Conservation (phyloP, 2,888 invertebrate genomes). For the Danaus chrysippus region DNA sequence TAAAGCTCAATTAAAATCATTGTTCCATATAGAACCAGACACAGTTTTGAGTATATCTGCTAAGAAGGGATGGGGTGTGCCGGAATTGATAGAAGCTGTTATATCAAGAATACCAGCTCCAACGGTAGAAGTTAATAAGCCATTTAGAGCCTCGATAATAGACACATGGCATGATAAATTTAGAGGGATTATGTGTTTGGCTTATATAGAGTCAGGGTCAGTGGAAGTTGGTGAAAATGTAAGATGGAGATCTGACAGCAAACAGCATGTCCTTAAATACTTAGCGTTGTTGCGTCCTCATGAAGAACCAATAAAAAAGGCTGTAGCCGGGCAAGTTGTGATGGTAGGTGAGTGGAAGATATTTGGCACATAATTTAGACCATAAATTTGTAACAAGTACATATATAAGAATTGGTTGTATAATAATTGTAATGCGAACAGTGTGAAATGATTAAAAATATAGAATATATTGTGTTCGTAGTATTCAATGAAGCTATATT, state of each 20-base stretch:
- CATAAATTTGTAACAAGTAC: too few relatives aligned
- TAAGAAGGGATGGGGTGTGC: conserved; percentile 92
- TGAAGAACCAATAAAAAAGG: conserved; percentile 80
- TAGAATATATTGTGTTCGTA: too few relatives aligned
- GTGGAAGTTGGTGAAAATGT: conserved; percentile 87
- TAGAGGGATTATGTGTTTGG: conserved; percentile 87
- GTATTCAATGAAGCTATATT: too few relatives aligned
- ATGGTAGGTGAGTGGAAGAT: conserved; percentile 80
- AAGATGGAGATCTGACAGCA: conserved; percentile 83
- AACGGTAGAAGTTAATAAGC: conserved; percentile 72
- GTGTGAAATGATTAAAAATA: too few relatives aligned
- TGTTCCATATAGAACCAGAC: conserved; percentile 89
- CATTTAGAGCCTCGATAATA: conserved; percentile 91
- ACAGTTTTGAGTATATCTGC: conserved; percentile 93
- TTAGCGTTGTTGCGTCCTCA: conserved; percentile 89
- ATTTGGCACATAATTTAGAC: conserved; percentile 2
- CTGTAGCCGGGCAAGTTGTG: conserved; percentile 96
- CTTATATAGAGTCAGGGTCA: conserved; percentile 88
- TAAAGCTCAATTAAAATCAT: conserved; percentile 84
- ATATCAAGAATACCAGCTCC: conserved; percentile 90
- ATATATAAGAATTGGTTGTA: too few relatives aligned
- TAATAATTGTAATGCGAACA: too few relatives aligned
- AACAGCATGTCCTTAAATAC: conserved; percentile 87
- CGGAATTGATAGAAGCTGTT: conserved; percentile 86
- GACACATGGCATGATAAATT: conserved; percentile 97